Evolutionary conservation across 2,797 vertebrate species (phyloP), one percentile per base, ranked within the genome.

Genomic region (Calcarius lapponicus): DNA sequence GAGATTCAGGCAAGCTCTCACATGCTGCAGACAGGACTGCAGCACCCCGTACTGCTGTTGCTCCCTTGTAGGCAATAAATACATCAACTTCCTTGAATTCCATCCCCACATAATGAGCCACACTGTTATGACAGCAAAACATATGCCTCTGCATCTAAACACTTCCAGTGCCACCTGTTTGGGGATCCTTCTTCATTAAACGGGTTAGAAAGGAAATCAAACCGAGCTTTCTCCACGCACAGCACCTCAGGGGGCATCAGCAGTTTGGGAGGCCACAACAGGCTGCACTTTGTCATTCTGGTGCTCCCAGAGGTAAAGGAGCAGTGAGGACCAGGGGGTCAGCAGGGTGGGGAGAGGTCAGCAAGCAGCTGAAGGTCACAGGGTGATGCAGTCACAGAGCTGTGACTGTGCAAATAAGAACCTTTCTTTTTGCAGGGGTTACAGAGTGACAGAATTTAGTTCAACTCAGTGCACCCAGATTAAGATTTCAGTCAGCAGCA

Each of bases 151-250:
- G 92, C 91, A 86, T 93, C 95, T 88, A 81, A 72, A 93, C 82
- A 66, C 92, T 93, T 61, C 87, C 86, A 94, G 82, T 95, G 85
- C 82, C 96, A 95, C 96, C 97, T 97, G 91, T 89, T 96, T 65
- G 70, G 86, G n/a, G 88, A 97, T 94, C 83, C 95, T 93, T 80
- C 90, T 40, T 90, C 92, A 81, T 96, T 97, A 96, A 96, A 85
- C 28, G 72, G 83, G 93, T 96, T 94, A 93, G 81, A 86, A 85
- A 60, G 67, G 65, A 95, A 93, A 97, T 66, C 91, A 97, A 97
- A 81, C 71, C 66, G 66, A 87, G 89, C 83, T 95, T 95, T 56
- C 91, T 92, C 45, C 67, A 96, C 76, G 85, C 64, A 42, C 90
- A 82, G 91, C 32, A 86, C 69, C 85, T 87, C 62, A 48, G 71